Conservation (phyloP, 2,113 vertebrate species). For the Psilopsiagon aurifrons region DNA sequence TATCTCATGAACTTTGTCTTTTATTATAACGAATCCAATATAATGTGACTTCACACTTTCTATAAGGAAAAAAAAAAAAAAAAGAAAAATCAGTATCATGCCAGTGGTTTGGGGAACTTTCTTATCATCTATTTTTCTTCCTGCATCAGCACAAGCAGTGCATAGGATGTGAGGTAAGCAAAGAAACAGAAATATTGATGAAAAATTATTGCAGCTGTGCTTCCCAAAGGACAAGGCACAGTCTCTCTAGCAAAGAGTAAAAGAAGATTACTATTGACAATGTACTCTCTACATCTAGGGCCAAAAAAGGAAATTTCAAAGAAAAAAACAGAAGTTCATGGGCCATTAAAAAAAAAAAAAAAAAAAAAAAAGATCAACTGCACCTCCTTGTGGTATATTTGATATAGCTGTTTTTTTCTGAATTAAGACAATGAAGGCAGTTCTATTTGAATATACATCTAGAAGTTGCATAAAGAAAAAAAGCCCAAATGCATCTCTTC, state of each 20-base stretch:
- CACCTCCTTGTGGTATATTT: slow-evolving; percentile 61
- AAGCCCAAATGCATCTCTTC: accelerated
- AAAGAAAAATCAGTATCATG: background rate
- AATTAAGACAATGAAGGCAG: background rate
- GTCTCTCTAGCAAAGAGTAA: background rate
- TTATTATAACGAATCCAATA: background rate
- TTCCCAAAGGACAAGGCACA: background rate
- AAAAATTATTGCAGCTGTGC: background rate
- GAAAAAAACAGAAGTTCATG: background rate
- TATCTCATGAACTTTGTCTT: background rate
- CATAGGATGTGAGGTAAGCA: background rate
- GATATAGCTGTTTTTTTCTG: accelerated
- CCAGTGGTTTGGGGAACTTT: background rate
- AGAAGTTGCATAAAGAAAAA: background rate
- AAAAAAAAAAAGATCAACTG: background rate
- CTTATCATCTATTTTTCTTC: background rate
- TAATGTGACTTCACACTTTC: background rate
- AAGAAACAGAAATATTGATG: background rate
- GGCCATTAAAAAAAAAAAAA: background rate
- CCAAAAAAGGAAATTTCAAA: background rate
- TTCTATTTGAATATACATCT: background rate
- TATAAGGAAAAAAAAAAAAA: background rate
- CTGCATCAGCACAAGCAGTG: background rate
- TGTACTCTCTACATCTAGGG: accelerated
- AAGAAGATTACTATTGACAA: background rate